Evolutionary conservation across 2,113 vertebrate genomes (phyloP), one percentile per base, ranked within the genome.

Genomic region (Salvelinus fontinalis): DNA sequence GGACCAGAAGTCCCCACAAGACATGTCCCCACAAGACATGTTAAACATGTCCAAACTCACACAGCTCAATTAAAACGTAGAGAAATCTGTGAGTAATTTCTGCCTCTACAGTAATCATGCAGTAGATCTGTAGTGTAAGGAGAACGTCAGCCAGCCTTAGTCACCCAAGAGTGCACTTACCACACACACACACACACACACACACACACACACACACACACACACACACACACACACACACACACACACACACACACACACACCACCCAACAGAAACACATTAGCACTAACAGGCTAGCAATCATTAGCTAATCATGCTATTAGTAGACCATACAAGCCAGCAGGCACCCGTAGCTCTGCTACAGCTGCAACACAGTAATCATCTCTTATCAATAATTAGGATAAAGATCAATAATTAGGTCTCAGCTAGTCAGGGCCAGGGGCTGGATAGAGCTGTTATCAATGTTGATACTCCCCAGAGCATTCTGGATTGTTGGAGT

Each of bases 11-110:
- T 34, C 34, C 6, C 34, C 34, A 34, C 34, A 34, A 7, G 34
- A 34, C n/a, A 34, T 34, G 34, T 34, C 34, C 6, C 34, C 34
- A 34, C 34, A 34, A 7, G 34, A 34, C n/a, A 34, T 34, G 34
- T 26, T 34, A 78, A 51, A 73, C 34, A 34, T 34, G 34, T 34
- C 8, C 66, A 26, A 14, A 34, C 66, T 31, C 66, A 34, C 66
- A 34, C 6, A 27, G 39, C 34, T 39, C 4, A 77, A 67, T 78
- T 78, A 81, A 71, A 84, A 83, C 48, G 71, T 79, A 70, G 60
- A 3, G 69, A 85, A 93, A 91, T 92, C 92, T 93, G 92, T 77
- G 83, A 93, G 87, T 89, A 88, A 94, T 93, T 93, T 93, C 75
- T 86, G 57, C 39, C 11, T 44, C 39, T 11, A 44, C 66, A 68